phyloP scores from a whole-genome alignment of 2,113 vertebrate species.

The Solea senegalensis region DNA sequence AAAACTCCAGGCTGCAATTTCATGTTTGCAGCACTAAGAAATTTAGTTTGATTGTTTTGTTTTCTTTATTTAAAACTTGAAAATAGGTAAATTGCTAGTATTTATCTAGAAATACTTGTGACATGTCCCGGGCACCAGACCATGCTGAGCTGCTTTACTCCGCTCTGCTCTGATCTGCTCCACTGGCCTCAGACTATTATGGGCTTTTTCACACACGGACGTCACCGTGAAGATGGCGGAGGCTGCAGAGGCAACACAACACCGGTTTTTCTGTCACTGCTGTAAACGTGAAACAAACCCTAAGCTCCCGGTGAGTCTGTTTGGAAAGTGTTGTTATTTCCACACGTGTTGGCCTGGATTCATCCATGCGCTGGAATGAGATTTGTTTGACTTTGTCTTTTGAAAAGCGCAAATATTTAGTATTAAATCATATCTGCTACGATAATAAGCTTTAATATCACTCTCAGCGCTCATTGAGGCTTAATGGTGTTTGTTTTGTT shows the following conservation, averaged over 20 bases:
- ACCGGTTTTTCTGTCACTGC: slow-evolving; percentile 93
- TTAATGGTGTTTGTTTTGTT: not conserved
- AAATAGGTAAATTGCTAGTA: no score
- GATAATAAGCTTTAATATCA: no score
- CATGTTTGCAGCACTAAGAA: not conserved
- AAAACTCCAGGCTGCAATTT: not conserved
- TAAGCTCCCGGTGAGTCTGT: slow-evolving; percentile 89
- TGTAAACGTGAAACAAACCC: slow-evolving; percentile 91
- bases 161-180: not conserved
- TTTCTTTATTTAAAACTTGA: no score
- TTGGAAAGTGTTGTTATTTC: slow-evolving; percentile 10
- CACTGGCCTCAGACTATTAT: slow-evolving; percentile 38
- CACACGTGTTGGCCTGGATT: not conserved
- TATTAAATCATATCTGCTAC: no score
- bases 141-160: not conserved
- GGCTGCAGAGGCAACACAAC: slow-evolving; percentile 85
- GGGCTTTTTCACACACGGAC: slow-evolving; percentile 59
- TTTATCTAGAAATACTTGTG: no score
- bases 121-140: not conserved
- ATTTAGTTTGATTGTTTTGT: no score
- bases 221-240: slow-evolving; percentile 87
- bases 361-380: not conserved
- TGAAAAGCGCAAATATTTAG: not conserved
- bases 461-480: not conserved
- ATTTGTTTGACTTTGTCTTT: not conserved